Conservation (phyloP, 2,113 vertebrate species). For the Conger conger region DNA sequence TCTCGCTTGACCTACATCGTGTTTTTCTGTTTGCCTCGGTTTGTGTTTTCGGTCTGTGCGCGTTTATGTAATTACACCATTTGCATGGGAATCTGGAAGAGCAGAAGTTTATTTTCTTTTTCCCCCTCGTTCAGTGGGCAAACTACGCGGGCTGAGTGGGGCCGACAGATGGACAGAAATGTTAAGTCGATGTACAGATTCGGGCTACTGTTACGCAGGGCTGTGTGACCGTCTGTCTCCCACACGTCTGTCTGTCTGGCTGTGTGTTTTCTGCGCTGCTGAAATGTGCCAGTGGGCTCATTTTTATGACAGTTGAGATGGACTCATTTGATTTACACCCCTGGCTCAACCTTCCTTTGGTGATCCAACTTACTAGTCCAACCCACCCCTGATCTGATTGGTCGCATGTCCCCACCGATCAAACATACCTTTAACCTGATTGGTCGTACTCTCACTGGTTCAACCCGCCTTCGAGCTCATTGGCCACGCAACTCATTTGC, state of each 20-base stretch:
- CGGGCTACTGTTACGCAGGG: background rate
- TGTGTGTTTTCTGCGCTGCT: background rate
- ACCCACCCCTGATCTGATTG: no score
- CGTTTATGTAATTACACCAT: constrained; percentile 41
- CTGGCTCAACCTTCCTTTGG: background rate
- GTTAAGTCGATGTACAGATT: background rate
- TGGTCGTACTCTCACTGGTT: background rate
- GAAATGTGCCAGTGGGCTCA: background rate
- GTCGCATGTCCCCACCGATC: no score
- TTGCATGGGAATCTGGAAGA: constrained; percentile 24
- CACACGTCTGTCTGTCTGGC: background rate
- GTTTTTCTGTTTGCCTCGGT: constrained; percentile 48
- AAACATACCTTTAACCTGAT: no score
- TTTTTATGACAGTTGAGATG: no score
- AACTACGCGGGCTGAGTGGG: background rate
- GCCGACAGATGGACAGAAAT: background rate
- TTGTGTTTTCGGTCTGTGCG: constrained; percentile 44
- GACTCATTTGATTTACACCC: background rate
- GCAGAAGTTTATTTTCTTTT: background rate
- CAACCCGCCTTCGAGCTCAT: background rate
- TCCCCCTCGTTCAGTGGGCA: no score
- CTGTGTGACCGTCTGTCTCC: background rate
- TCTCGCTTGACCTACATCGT: constrained; percentile 33
- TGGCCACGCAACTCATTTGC: background rate
- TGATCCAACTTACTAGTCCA: background rate